Evolutionary conservation across 2,888 invertebrate genomes (phyloP), one percentile per base, ranked within the genome.

Genomic region (Drosophila flavopinicola): DNA sequence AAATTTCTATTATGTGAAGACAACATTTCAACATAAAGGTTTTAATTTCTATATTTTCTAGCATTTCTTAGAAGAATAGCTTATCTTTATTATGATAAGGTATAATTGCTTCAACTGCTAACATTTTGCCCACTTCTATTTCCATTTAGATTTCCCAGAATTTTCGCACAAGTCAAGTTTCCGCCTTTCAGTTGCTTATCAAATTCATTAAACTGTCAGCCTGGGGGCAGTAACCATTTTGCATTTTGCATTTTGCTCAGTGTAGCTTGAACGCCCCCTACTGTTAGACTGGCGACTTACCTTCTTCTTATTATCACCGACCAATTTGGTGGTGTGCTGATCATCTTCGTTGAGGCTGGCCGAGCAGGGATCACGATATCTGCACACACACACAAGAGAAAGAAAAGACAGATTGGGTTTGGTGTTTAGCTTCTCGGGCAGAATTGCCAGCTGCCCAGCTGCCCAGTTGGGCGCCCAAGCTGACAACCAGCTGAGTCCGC

Each of bases 321-420:
- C 95, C 78, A 98, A 94, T 91, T 97, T 95, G 24, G 97, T 97
- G 67, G 97, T 97, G 92, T 97, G 97, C 83, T 95, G 94, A 93
- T 98, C 97, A 91, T 97, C 96, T 71, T 96, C 95, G 92, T 96
- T 95, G 78, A 96, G 93, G 79, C 96, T 96, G 42, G 97, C 97
- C 48, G 97, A 97, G 92, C 97, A 98, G 35, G 97, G 97, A 92
- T 97, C 96, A 80, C 96, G 93, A 92, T 97, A 96, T 85, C 91
- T 91, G 77, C 10, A 29, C n/a, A n/a, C n/a, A n/a, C n/a, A n/a
- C n/a, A n/a, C n/a, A n/a, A n/a, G n/a, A n/a, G n/a, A 42, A 52
- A 53, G 56, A 51, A 57, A 66, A 59, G 66, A 73, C 65, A 70
- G 64, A 61, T 60, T 65, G 51, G 49, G 60, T 60, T 79, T 73